phyloP scores from a whole-genome alignment of 2,113 vertebrate species.

The Eulemur rufifrons region DNA sequence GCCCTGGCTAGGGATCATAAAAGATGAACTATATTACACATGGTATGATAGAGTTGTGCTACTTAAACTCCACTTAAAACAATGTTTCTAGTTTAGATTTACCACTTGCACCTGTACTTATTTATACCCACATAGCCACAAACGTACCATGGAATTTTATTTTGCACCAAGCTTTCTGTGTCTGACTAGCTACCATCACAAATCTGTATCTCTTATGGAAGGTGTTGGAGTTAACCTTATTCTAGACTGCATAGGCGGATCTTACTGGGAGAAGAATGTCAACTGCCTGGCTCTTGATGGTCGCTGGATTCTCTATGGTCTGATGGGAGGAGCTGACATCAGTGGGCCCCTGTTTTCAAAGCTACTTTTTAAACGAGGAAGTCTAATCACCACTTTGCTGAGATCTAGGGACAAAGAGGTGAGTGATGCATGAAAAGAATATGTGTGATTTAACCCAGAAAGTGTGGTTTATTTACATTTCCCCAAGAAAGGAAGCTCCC shows the following conservation, averaged over 20 bases:
- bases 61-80: neutral
- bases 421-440: slow-evolving; percentile 48
- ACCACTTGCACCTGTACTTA: neutral
- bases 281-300: slow-evolving; percentile 86
- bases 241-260: slow-evolving; percentile 89
- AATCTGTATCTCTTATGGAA: slow-evolving; percentile 72
- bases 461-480: neutral
- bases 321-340: slow-evolving; percentile 85
- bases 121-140: neutral
- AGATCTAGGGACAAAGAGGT: slow-evolving; percentile 87
- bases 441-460: neutral
- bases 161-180: slow-evolving; percentile 4
- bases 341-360: slow-evolving; percentile 87
- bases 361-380: slow-evolving; percentile 88
- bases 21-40: neutral
- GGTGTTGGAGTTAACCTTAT: slow-evolving; percentile 90
- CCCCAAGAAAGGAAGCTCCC: neutral
- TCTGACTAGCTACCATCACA: neutral
- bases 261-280: slow-evolving; percentile 90
- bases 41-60: neutral
- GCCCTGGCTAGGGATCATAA: neutral
- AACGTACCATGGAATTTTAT: neutral
- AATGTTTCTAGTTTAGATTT: neutral
- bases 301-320: slow-evolving; percentile 90
- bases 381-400: slow-evolving; percentile 86